Conservation (phyloP, 2,888 invertebrate genomes). For the Carpatolechia fugitivella region DNA sequence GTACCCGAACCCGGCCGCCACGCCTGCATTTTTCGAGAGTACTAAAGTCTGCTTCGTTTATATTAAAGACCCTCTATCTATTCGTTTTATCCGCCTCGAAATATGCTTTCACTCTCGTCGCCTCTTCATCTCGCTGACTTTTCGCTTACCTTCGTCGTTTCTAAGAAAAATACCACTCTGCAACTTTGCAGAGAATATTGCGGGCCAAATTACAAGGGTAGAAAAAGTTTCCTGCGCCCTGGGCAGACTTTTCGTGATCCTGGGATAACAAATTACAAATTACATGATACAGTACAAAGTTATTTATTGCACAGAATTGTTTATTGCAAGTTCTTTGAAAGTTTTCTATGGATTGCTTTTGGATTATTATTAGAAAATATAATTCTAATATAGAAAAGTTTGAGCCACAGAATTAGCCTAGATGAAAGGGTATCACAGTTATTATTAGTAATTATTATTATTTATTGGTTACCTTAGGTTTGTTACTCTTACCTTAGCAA, state of each 20-base stretch:
- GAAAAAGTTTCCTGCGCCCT: background rate
- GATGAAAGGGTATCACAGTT: too few species aligned
- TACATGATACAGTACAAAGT: too few species aligned
- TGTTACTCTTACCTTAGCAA: too few species aligned
- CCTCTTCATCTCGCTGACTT: conserved; percentile 52
- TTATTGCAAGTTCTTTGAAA: too few species aligned
- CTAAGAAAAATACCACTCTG: conserved; percentile 19
- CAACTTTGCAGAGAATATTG: conserved; percentile 15
- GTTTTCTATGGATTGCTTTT: too few species aligned
- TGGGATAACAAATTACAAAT: too few species aligned
- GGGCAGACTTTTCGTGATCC: background rate
- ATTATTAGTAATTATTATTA: too few species aligned
- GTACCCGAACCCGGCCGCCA: conserved; percentile 52
- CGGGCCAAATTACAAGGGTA: conserved; percentile 6
- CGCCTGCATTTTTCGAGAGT: conserved; percentile 75
- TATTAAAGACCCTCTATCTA: conserved; percentile 79
- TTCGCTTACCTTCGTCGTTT: conserved; percentile 22
- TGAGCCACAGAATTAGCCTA: too few species aligned
- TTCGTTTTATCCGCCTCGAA: conserved; percentile 74
- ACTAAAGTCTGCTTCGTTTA: conserved; percentile 78
- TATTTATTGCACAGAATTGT: too few species aligned
- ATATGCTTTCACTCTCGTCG: conserved; percentile 70
- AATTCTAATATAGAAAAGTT: too few species aligned
- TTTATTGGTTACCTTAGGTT: too few species aligned
- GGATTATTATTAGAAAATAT: too few species aligned